phyloP scores from a whole-genome alignment of 2,113 vertebrate genomes.

The Serinus canaria region DNA sequence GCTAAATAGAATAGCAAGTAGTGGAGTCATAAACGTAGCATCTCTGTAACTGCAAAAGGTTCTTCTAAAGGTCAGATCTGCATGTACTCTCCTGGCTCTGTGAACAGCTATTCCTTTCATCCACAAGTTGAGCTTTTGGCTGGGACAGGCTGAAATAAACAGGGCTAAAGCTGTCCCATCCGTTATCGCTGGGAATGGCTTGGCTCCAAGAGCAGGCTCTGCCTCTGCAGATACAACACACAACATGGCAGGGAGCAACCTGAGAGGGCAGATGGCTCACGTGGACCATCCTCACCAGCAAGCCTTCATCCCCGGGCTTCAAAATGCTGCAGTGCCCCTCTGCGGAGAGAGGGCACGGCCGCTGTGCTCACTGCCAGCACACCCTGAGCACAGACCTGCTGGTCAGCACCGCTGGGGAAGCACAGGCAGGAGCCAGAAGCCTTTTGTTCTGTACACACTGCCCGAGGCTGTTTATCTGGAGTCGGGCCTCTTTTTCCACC shows the following conservation, averaged over 20 bases:
- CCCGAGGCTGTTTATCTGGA: not conserved
- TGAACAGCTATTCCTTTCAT: not conserved
- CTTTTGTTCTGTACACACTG: rapidly evolving
- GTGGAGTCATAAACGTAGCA: not conserved
- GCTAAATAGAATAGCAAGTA: not conserved
- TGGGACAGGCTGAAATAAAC: not conserved
- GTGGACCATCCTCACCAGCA: not conserved
- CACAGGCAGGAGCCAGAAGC: not conserved
- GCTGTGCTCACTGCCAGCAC: rapidly evolving
- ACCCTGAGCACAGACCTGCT: not conserved
- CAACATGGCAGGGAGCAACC: not conserved
- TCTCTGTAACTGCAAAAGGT: not conserved
- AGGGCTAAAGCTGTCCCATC: not conserved
- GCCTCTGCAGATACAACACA: not conserved
- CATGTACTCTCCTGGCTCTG: not conserved
- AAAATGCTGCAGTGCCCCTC: slow-evolving; percentile 15
- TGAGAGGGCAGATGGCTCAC: not conserved
- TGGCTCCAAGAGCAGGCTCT: slow-evolving; percentile 9
- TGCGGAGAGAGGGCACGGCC: not conserved
- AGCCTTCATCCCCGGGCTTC: not conserved
- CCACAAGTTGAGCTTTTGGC: not conserved
- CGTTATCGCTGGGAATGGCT: not conserved
- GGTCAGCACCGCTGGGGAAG: not conserved
- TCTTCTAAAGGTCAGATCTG: slow-evolving; percentile 28
- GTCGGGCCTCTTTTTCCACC: not conserved